phyloP scores from a whole-genome alignment of 1,140 invertebrate species.

The Eriocheir sinensis region DNA sequence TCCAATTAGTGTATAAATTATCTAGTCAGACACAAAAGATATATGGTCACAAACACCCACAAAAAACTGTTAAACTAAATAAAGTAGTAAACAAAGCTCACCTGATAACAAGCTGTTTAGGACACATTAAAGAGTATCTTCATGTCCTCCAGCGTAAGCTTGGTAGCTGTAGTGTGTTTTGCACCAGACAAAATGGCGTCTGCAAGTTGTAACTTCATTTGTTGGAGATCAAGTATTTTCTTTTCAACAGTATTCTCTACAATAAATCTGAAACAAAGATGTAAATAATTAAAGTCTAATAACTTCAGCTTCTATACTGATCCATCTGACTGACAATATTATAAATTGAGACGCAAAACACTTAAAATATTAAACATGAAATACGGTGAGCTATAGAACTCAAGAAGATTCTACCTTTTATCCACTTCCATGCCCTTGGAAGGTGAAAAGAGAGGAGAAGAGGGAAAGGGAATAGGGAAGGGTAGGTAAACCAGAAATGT shows the following conservation, averaged over 20 bases:
- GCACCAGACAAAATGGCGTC: constrained; percentile 88
- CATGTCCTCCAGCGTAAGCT: constrained; percentile 90
- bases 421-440: no score
- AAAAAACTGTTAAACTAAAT: neutral
- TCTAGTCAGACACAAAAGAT: neutral
- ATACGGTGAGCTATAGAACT: no score
- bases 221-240: constrained; percentile 89
- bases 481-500: no score
- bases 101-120: neutral
- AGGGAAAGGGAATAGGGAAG: no score
- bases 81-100: neutral
- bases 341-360: no score
- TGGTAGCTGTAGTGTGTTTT: constrained; percentile 84
- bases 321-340: no score
- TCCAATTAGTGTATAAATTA: no score
- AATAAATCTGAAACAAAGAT: constrained; percentile 86
- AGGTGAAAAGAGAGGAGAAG: no score
- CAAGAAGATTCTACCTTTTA: no score
- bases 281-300: neutral
- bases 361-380: no score
- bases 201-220: constrained; percentile 90
- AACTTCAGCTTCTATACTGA: neutral
- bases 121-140: constrained; percentile 88
- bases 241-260: constrained; percentile 93
- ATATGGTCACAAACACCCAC: neutral